Evolutionary conservation across 2,888 invertebrate species (phyloP).

Genomic region (Salpingus planirostris): DNA sequence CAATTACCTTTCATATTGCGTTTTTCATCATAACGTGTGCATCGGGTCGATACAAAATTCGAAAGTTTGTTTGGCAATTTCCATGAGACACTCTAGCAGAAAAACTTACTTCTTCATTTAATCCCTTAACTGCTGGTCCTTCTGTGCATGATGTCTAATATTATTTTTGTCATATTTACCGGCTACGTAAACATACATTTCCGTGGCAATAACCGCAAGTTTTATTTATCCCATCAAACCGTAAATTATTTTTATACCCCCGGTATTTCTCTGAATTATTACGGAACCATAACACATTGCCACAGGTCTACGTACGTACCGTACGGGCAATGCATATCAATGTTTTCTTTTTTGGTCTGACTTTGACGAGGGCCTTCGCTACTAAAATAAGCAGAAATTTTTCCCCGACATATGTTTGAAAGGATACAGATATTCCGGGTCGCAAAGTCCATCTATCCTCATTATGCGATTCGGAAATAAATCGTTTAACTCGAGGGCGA

Average conservation of each 20-base stretch:
- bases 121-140: background rate
- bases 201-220: conserved; percentile 14
- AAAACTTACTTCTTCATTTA: too few relatives aligned
- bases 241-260: conserved; percentile 15
- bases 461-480: too few relatives aligned
- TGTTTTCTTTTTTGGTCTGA: background rate
- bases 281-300: conserved; percentile 9
- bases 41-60: background rate
- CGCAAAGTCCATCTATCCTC: too few relatives aligned
- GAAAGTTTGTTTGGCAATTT: too few relatives aligned
- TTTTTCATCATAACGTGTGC: conserved; percentile 4
- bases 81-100: too few relatives aligned
- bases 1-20: conserved; percentile 9
- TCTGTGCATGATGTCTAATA: conserved; percentile 3
- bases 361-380: too few relatives aligned
- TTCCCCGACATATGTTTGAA: too few relatives aligned
- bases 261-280: conserved; percentile 12
- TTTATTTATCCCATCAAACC: conserved; percentile 13
- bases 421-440: too few relatives aligned
- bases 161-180: conserved; percentile 13
- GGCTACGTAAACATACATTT: conserved; percentile 11
- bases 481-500: too few relatives aligned
- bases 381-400: too few relatives aligned
- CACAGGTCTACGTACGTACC: background rate
- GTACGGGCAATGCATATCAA: conserved; percentile 6